Evolutionary conservation across 2,797 vertebrate species (phyloP), one percentile per base, ranked within the genome.

Genomic region (Danio albolineatus): DNA sequence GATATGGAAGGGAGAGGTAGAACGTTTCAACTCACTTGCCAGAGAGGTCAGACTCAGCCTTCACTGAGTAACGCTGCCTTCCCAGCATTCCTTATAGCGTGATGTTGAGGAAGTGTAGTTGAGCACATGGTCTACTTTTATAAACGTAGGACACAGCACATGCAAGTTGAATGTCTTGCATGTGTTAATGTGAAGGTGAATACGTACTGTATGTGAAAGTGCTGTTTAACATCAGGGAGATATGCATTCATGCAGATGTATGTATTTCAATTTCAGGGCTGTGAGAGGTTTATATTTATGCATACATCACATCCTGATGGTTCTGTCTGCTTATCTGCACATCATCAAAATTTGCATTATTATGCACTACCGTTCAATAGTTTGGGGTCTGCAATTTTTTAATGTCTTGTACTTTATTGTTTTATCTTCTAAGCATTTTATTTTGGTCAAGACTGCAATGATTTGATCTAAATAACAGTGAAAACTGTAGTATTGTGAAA

Each of bases 241-340:
- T 17, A 21, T 21, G 5, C 14, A 16, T 12, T 49, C 13, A 43
- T n/a, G 54, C 17, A 73, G 71, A 73, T 73, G 19, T 54, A 85
- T 82, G 77, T 84, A 92, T 94, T 91, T 93, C 90, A 91, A 91
- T 93, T 88, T 86, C 81, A 82, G 84, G 86, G 84, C 86, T 86
- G 39, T 88, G 90, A 89, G 90, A 90, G 91, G 93, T 94, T 94
- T 94, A 92, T 92, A 93, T 93, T 94, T 64, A 89, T 82, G 82
- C 90, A 89, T 87, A 82, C 84, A 88, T 54, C 89, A 89, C 90
- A 90, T 91, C 88, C 90, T 89, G 90, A 91, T 91, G 90, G 86
- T 87, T 87, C 84, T 84, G 84, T 85, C 85, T 75, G 80, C 89
- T 92, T 91, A 93, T 91, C 92, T 84, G 82, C 82, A 81, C 91